A percentile compares a stretch with the other conserved stretches of the same genome.
Evolutionary conservation across 2,888 invertebrate species (phyloP).

Genomic region (Tenthredo notha): DNA sequence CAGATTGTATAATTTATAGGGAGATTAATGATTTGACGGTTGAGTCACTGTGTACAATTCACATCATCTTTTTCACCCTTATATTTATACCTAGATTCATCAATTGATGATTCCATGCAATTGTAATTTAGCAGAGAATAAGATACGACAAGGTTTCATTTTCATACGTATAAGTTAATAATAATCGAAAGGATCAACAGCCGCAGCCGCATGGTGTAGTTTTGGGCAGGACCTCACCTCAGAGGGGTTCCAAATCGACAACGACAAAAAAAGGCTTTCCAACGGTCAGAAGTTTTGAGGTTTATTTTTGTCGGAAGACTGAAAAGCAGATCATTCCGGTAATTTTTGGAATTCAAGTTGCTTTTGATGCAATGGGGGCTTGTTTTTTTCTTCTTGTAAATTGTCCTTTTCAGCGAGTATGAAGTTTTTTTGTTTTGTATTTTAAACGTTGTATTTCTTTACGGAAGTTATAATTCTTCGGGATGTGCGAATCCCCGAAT

Average conservation of each 20-base stretch:
- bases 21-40: background rate
- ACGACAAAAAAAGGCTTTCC: background rate
- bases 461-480: background rate
- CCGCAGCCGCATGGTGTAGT: background rate
- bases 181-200: background rate
- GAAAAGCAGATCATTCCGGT: background rate
- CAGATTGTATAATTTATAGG: background rate
- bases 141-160: background rate
- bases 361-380: background rate
- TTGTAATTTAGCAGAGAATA: background rate
- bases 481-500: background rate
- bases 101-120: background rate
- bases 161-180: background rate
- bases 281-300: background rate
- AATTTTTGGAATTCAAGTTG: background rate
- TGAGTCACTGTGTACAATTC: background rate
- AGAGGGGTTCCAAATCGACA: background rate
- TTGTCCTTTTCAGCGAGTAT: background rate
- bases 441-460: background rate
- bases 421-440: background rate
- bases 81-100: background rate
- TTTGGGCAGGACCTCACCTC: background rate
- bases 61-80: background rate
- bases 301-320: background rate
- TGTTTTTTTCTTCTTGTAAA: too few relatives aligned